Conservation (phyloP, 1,140 invertebrate species). For the Drosophila punjabiensis region DNA sequence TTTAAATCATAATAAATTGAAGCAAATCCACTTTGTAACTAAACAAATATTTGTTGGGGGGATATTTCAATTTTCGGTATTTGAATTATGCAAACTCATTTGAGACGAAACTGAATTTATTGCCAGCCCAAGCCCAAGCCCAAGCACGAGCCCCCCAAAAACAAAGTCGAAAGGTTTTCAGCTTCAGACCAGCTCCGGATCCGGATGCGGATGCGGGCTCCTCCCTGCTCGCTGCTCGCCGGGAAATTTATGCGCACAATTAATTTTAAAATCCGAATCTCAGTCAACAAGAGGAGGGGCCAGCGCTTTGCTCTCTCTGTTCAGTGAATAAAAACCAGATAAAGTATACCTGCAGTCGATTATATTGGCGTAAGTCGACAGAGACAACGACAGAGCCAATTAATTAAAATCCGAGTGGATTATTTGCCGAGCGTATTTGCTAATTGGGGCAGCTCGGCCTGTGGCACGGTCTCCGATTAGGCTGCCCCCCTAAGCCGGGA, state of each 20-base stretch:
- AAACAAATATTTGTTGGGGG: conserved; percentile 51
- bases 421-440: conserved; percentile 66
- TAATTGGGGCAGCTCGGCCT: conserved; percentile 52
- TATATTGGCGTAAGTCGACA: conserved; percentile 41
- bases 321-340: conserved; percentile 32
- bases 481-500: conserved; percentile 19
- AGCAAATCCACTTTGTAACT: conserved; percentile 64
- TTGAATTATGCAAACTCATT: conserved; percentile 77
- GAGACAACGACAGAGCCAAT: conserved; percentile 37
- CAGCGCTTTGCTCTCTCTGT: conserved; percentile 5
- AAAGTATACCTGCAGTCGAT: conserved; percentile 62
- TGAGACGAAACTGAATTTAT: conserved; percentile 74
- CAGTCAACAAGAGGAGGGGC: conserved; percentile 53
- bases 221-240: not conserved
- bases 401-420: conserved; percentile 71
- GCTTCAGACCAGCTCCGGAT: conserved; percentile 20
- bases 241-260: conserved; percentile 78
- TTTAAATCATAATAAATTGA: conserved; percentile 52
- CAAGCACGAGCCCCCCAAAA: not conserved
- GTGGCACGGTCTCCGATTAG: conserved; percentile 49
- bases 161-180: conserved; percentile 60
- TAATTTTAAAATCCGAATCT: conserved; percentile 81
- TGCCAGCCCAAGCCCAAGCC: conserved; percentile 30
- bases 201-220: conserved; percentile 24
- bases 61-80: conserved; percentile 58